Evolutionary conservation across 2,113 vertebrate species (phyloP).

Genomic region (Gallinago undulata): DNA sequence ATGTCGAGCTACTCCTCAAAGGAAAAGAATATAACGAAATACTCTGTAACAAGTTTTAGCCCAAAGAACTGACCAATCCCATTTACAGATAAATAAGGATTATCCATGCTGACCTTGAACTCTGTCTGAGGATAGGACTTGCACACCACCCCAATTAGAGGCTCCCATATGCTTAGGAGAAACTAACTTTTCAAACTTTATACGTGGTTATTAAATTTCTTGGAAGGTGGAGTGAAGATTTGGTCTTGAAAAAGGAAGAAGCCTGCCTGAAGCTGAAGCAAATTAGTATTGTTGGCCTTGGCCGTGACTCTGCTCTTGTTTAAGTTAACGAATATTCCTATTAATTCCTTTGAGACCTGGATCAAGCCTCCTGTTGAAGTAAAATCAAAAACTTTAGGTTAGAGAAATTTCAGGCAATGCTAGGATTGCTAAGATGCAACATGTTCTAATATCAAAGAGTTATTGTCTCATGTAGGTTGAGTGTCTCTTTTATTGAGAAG

Average conservation of each 20-base stretch:
- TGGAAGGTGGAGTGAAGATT: background rate
- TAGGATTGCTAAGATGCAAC: background rate
- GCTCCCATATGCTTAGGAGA: background rate
- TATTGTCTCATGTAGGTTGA: background rate
- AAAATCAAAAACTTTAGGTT: background rate
- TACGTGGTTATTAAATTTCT: background rate
- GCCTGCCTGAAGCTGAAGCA: slow-evolving; percentile 18
- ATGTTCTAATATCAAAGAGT: background rate
- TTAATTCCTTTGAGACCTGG: background rate
- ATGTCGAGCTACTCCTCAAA: background rate
- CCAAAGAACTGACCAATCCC: background rate
- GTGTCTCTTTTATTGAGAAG: background rate
- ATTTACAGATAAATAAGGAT: background rate
- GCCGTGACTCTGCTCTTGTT: background rate
- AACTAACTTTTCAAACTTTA: background rate
- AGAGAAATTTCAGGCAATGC: background rate
- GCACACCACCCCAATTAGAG: background rate
- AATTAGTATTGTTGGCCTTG: slow-evolving; percentile 38
- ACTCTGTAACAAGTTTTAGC: background rate
- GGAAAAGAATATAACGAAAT: slow-evolving; percentile 9
- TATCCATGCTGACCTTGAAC: background rate
- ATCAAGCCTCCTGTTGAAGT: background rate
- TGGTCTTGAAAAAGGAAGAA: background rate
- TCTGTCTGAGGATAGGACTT: background rate
- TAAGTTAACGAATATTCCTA: background rate